These are phyloP conservation scores for Leptobrachium ailaonicum DNA, from an alignment of 2,113 vertebrate genomes.

Conservation along the genomic window DNA sequence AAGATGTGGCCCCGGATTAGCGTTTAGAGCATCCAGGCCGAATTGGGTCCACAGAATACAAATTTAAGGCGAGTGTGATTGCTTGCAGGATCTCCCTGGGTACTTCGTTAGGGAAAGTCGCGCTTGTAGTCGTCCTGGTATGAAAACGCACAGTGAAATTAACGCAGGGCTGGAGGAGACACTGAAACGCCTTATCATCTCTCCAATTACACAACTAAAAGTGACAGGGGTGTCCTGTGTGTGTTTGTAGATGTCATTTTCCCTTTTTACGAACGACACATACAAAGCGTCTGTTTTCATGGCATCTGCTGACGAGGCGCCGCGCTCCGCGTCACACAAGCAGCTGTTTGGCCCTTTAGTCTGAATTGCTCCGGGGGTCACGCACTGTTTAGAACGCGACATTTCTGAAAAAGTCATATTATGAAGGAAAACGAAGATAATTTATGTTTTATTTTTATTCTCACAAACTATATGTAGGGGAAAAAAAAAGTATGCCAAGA, in stretches of 20 bases:
- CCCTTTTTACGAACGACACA: conserved; percentile 31
- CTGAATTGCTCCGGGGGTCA: too few relatives aligned
- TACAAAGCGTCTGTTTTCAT: conserved; percentile 8
- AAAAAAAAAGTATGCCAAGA: too few relatives aligned
- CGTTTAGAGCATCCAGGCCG: background rate
- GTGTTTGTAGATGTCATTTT: conserved; percentile 24
- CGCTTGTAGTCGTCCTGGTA: conserved; percentile 30
- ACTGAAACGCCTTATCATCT: conserved; percentile 30
- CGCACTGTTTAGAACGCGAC: too few relatives aligned
- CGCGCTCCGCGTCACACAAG: conserved; percentile 8
- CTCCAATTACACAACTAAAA: conserved; percentile 40
- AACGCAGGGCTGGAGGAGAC: conserved; percentile 32
- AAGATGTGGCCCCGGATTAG: background rate
- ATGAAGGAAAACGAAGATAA: too few relatives aligned
- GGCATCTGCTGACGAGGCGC: conserved; percentile 21
- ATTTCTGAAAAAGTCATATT: too few relatives aligned
- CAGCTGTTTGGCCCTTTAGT: background rate
- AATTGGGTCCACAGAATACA: background rate
- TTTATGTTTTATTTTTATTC: too few relatives aligned
- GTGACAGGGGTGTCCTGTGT: conserved; percentile 37
- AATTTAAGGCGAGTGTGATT: background rate
- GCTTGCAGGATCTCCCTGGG: conserved; percentile 22
- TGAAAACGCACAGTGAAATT: conserved; percentile 17
- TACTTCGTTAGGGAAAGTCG: conserved; percentile 22
- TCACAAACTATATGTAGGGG: too few relatives aligned